Percentiles rank a stretch among this genome's conserved stretches.
Conservation (phyloP, 2,888 invertebrate genomes). For the Apotomis turbidana region DNA sequence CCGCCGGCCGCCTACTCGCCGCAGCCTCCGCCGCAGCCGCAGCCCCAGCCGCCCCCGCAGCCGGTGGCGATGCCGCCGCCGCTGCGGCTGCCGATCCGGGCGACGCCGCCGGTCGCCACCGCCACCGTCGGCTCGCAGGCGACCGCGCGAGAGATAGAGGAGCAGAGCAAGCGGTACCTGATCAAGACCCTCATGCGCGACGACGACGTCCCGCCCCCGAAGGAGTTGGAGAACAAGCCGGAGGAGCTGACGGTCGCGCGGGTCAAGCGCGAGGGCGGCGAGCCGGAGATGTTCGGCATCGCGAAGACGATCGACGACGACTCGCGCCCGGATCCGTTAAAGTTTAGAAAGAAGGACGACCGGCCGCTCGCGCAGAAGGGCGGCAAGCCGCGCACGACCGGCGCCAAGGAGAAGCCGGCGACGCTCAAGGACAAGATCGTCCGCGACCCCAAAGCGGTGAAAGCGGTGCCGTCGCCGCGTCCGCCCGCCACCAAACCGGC, state of each 20-base stretch:
- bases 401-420: constrained; percentile 73
- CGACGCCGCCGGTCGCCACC: constrained; percentile 65
- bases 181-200: constrained; percentile 96
- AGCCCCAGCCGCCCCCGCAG: constrained; percentile 12
- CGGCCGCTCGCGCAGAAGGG: constrained; percentile 64
- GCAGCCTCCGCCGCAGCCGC: constrained; percentile 47
- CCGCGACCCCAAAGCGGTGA: constrained; percentile 71
- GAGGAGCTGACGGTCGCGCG: constrained; percentile 80
- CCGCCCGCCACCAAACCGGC: constrained; percentile 41
- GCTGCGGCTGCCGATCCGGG: constrained; percentile 63
- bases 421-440: constrained; percentile 73
- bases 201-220: constrained; percentile 89
- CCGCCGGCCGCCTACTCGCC: constrained; percentile 58
- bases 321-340: constrained; percentile 59
- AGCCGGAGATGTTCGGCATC: constrained; percentile 84
- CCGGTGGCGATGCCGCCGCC: constrained; percentile 47
- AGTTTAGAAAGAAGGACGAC: constrained; percentile 61
- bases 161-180: constrained; percentile 90
- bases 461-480: constrained; percentile 69
- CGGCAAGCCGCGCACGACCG: constrained; percentile 69
- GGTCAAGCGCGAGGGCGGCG: constrained; percentile 65
- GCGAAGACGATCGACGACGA: constrained; percentile 72
- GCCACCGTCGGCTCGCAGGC: constrained; percentile 78
- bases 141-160: constrained; percentile 84
- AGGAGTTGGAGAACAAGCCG: constrained; percentile 82